A percentile compares a stretch with the other conserved stretches of the same genome.
Evolutionary conservation across 2,888 invertebrate genomes (phyloP).

Genomic region (Tetheella fluctuosa): DNA sequence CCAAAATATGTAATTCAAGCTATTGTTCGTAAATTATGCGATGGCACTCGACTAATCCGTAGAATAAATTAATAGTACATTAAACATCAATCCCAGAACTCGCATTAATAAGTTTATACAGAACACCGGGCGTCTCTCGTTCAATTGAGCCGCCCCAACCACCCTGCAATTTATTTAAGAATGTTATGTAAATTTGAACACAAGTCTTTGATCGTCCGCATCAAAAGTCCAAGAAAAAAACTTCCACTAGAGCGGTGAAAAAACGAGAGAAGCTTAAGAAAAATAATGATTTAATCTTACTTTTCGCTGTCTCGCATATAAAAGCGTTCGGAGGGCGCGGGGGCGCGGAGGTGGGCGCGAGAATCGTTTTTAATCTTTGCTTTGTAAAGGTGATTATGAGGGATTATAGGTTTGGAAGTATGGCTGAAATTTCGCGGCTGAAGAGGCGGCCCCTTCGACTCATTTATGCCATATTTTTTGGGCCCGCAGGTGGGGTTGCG

Average conservation of each 20-base stretch:
- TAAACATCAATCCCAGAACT: conserved; percentile 66
- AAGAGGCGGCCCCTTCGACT: conserved; percentile 68
- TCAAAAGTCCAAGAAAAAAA: conserved; percentile 82
- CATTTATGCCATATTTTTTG: conserved; percentile 80
- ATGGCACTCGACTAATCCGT: conserved; percentile 64
- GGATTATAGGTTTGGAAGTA: conserved; percentile 85
- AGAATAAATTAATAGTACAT: conserved; percentile 78
- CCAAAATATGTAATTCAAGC: conserved; percentile 17
- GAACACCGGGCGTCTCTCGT: conserved; percentile 51
- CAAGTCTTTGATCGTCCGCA: conserved; percentile 84
- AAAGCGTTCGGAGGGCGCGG: conserved; percentile 60
- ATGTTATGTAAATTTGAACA: conserved; percentile 84
- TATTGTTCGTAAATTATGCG: conserved; percentile 54
- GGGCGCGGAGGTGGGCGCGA: conserved; percentile 67
- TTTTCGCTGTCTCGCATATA: conserved; percentile 83
- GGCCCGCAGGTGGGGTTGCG: conserved; percentile 74
- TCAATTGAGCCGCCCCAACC: conserved; percentile 61
- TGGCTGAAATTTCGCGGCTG: conserved; percentile 81
- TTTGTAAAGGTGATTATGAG: conserved; percentile 85
- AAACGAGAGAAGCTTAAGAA: conserved; percentile 82
- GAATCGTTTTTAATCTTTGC: conserved; percentile 85
- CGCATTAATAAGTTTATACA: conserved; percentile 79
- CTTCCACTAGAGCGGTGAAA: conserved; percentile 74
- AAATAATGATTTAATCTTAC: conserved; percentile 85
- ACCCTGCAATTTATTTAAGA: conserved; percentile 82